Conservation (phyloP, 2,888 invertebrate genomes). For the Eilema depressum region DNA sequence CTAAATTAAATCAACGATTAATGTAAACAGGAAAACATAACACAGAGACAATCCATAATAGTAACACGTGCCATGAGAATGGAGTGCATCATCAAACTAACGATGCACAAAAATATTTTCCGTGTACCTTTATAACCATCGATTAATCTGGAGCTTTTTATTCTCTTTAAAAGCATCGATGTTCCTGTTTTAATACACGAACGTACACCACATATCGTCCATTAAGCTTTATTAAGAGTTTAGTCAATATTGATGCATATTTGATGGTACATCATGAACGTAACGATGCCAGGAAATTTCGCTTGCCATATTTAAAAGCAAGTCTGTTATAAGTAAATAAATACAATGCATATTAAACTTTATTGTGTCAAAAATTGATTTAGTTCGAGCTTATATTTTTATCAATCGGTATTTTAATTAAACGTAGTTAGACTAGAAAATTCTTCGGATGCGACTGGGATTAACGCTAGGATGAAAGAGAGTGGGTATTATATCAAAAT, state of each 20-base stretch:
- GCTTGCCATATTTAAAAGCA: slow-evolving; percentile 59
- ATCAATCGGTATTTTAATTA: slow-evolving; percentile 40
- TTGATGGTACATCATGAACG: slow-evolving; percentile 63
- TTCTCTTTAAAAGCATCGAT: slow-evolving; percentile 69
- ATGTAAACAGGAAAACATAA: slow-evolving; percentile 41
- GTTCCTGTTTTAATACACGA: slow-evolving; percentile 57
- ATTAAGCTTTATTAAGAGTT: slow-evolving; percentile 82
- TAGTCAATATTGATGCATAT: slow-evolving; percentile 81
- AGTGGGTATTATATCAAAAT: too few relatives aligned
- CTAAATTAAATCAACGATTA: slow-evolving; percentile 34
- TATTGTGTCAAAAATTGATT: slow-evolving; percentile 59
- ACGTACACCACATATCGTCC: slow-evolving; percentile 66
- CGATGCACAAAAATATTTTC: slow-evolving; percentile 84
- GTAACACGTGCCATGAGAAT: slow-evolving; percentile 55
- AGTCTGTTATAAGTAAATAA: slow-evolving; percentile 46
- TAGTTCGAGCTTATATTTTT: slow-evolving; percentile 52
- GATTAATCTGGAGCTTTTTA: slow-evolving; percentile 79
- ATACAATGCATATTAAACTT: slow-evolving; percentile 39
- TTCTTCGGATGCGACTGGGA: too few relatives aligned
- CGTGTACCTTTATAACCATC: slow-evolving; percentile 79
- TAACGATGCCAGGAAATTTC: slow-evolving; percentile 76
- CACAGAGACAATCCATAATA: slow-evolving; percentile 48
- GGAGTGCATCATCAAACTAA: slow-evolving; percentile 70
- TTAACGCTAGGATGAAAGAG: too few relatives aligned
- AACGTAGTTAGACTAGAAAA: too few relatives aligned